Percentiles rank a stretch among this genome's conserved stretches.
phyloP scores from a whole-genome alignment of 2,797 vertebrate genomes.

The Ctenopoma kingsleyae region DNA sequence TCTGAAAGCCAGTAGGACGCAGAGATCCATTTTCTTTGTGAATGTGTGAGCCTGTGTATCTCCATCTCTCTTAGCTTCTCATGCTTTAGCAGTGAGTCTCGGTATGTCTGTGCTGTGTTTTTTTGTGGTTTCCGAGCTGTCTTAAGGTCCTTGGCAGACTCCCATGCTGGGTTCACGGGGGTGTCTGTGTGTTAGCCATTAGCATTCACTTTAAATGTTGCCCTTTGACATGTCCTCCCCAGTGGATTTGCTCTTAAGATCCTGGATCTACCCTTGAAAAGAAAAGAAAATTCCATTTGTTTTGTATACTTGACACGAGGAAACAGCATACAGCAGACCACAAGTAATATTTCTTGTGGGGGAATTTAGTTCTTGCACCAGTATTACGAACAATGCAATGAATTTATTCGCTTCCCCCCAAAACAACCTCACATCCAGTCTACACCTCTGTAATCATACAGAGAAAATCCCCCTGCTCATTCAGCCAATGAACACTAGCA shows the following conservation, averaged over 20 bases:
- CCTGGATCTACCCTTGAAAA: constrained; percentile 31
- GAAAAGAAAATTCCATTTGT: constrained; percentile 43
- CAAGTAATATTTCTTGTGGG: constrained; percentile 4
- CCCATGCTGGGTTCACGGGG: constrained; percentile 55
- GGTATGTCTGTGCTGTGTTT: constrained; percentile 21
- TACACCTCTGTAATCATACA: neutral
- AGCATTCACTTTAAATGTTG: constrained; percentile 56
- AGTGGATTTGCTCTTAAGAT: constrained; percentile 44
- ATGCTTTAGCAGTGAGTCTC: constrained; percentile 12
- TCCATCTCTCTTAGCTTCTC: constrained; percentile 27
- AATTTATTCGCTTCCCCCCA: neutral
- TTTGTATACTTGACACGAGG: constrained; percentile 35
- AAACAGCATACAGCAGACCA: constrained; percentile 16
- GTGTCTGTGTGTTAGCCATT: constrained; percentile 50
- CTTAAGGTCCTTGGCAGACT: constrained; percentile 46
- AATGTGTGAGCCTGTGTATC: constrained; percentile 28
- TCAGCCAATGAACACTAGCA: neutral
- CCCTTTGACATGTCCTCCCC: constrained; percentile 52
- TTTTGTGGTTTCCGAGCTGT: constrained; percentile 28
- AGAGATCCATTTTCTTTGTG: constrained; percentile 61
- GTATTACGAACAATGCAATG: constrained; percentile 2
- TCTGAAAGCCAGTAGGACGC: constrained; percentile 61
- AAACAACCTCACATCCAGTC: neutral
- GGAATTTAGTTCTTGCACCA: constrained; percentile 26
- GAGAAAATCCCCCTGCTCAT: neutral